Evolutionary conservation across 2,113 vertebrate genomes (phyloP).

Genomic region (Macaca fascicularis): DNA sequence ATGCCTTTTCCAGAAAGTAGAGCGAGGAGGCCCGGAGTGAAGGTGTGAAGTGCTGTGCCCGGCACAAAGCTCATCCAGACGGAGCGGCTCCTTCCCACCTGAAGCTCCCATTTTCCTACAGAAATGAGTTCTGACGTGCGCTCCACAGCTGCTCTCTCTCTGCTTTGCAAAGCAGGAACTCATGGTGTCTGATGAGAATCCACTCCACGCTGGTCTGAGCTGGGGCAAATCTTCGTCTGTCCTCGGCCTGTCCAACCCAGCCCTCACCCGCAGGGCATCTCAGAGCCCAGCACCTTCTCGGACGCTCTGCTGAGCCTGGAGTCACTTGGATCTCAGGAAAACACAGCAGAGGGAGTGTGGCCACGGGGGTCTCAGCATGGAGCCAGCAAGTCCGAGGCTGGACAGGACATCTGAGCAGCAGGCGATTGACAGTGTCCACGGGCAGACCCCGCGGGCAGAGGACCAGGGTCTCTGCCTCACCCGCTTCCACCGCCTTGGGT

Average conservation of each 20-base stretch:
- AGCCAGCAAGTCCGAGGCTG: not conserved
- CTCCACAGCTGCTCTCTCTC: slow-evolving; percentile 41
- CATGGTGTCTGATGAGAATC: not conserved
- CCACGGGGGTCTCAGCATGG: not conserved
- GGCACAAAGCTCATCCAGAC: not conserved
- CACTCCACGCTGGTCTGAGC: not conserved
- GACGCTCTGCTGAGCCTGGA: slow-evolving; percentile 4
- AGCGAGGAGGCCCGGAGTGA: not conserved
- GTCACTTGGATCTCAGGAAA: not conserved
- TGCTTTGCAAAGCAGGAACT: slow-evolving; percentile 51
- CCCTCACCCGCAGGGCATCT: not conserved
- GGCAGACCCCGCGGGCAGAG: not conserved
- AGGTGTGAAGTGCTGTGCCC: slow-evolving; percentile 31
- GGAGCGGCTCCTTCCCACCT: slow-evolving; percentile 40
- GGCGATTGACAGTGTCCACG: not conserved
- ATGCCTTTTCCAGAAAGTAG: not conserved
- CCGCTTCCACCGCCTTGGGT: not conserved
- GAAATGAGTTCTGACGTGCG: slow-evolving; percentile 63
- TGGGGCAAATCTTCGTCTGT: not conserved
- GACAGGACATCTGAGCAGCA: not conserved
- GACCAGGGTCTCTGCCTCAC: not conserved
- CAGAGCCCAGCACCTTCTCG: slow-evolving; percentile 8
- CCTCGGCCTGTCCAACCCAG: not conserved
- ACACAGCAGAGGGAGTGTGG: not conserved
- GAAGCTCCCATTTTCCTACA: slow-evolving; percentile 55